phyloP scores from a whole-genome alignment of 2,797 vertebrate genomes.

The Rhodeus uyekii region DNA sequence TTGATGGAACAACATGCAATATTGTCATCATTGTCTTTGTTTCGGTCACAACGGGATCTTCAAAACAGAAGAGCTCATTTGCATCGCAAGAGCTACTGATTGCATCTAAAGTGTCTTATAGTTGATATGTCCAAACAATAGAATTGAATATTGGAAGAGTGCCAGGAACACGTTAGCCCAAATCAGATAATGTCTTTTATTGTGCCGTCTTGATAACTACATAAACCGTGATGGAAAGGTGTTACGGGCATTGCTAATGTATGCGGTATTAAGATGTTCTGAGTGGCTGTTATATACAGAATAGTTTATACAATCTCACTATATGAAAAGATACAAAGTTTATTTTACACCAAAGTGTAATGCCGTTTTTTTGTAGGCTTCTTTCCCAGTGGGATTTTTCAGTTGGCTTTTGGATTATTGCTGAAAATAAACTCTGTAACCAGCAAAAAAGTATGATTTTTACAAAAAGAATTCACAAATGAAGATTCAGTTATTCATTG shows the following conservation, averaged over 20 bases:
- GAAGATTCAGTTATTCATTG: background rate
- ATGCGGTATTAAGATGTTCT: background rate
- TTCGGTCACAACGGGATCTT: constrained; percentile 41
- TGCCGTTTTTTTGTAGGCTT: background rate
- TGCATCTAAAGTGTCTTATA: constrained; percentile 50
- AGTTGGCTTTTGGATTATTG: background rate
- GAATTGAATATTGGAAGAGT: constrained; percentile 35
- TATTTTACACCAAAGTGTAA: background rate
- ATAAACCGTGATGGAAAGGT: background rate
- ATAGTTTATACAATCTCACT: background rate
- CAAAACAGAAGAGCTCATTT: constrained; percentile 51
- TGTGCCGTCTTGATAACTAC: constrained; percentile 27
- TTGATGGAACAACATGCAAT: constrained; percentile 45
- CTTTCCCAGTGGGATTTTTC: too few species aligned
- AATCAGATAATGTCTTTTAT: constrained; percentile 53
- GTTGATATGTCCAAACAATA: constrained; percentile 51
- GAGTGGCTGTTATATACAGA: background rate
- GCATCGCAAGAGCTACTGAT: constrained; percentile 58
- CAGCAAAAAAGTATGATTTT: background rate
- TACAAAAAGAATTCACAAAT: background rate
- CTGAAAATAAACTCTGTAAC: background rate
- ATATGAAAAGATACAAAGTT: background rate
- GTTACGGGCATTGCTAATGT: background rate
- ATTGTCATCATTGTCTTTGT: constrained; percentile 52
- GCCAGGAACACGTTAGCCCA: constrained; percentile 42